Percentiles rank a stretch among this genome's conserved stretches.
phyloP scores from a whole-genome alignment of 2,113 vertebrate genomes.

The Clupea harengus region DNA sequence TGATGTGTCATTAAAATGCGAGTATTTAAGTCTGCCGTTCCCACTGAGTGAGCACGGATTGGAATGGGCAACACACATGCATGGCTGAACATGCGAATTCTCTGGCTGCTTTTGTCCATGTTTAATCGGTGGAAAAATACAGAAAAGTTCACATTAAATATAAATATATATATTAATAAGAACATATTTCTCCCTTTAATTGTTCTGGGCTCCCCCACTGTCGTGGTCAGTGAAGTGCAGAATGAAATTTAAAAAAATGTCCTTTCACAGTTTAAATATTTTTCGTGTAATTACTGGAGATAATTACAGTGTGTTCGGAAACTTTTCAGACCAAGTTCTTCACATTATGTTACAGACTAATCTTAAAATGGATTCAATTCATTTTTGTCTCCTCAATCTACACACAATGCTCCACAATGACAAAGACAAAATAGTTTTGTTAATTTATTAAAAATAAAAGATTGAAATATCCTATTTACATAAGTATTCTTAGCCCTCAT shows the following conservation, averaged over 20 bases:
- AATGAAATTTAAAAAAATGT: constrained; percentile 36
- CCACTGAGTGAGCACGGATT: constrained; percentile 54
- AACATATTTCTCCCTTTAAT: background rate
- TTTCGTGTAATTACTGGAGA: constrained; percentile 24
- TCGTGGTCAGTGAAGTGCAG: constrained; percentile 30
- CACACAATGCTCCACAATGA: too few relatives aligned
- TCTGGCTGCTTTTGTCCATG: constrained; percentile 37
- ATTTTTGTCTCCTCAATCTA: too few relatives aligned
- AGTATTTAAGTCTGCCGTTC: constrained; percentile 67
- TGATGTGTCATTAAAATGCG: constrained; percentile 67
- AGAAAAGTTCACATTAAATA: constrained; percentile 38
- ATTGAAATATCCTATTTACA: too few relatives aligned
- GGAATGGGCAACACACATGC: constrained; percentile 53
- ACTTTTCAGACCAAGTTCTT: too few relatives aligned
- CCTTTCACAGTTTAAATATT: constrained; percentile 25
- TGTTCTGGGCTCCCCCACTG: background rate
- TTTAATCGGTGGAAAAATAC: constrained; percentile 40
- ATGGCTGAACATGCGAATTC: constrained; percentile 61
- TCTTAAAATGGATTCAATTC: too few relatives aligned
- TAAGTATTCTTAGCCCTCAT: too few relatives aligned
- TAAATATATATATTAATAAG: constrained; percentile 19
- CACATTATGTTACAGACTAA: too few relatives aligned
- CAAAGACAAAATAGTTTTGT: too few relatives aligned
- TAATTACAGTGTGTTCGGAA: constrained; percentile 10
- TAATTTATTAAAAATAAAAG: too few relatives aligned